These are phyloP conservation scores for Bufotes viridis DNA, from an alignment of 2,797 vertebrate genomes.

Conservation along the genomic window DNA sequence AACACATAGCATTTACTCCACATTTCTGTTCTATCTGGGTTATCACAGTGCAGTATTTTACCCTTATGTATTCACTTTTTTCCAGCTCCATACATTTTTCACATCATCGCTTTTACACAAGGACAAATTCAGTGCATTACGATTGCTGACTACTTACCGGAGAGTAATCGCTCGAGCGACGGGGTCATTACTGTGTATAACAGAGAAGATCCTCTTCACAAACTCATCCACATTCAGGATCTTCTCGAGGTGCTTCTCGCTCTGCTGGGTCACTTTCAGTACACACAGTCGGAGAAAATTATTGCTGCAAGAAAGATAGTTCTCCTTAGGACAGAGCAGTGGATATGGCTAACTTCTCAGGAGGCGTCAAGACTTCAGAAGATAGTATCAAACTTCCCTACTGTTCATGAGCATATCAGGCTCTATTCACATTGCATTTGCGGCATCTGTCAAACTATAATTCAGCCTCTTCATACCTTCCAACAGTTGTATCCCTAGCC, in stretches of 20 bases:
- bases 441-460: no score
- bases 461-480: no score
- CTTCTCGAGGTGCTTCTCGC: slow-evolving; percentile 98
- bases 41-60: no score
- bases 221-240: slow-evolving; percentile 99
- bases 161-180: slow-evolving; percentile 97
- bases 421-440: no score
- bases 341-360: no score
- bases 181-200: slow-evolving; percentile 97
- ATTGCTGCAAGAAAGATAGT: slow-evolving; percentile 79
- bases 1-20: not conserved
- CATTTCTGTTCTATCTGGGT: not conserved
- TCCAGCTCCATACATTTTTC: no score
- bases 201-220: slow-evolving; percentile 96
- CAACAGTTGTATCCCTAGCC: no score
- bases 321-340: not conserved
- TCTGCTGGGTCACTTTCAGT: slow-evolving; percentile 97
- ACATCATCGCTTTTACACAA: no score
- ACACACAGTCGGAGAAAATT: slow-evolving; percentile 96
- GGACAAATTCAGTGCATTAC: not conserved
- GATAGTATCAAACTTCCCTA: no score
- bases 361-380: no score
- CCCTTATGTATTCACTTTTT: no score
- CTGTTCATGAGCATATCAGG: no score
- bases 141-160: slow-evolving; percentile 74